Evolutionary conservation across 2,113 vertebrate genomes (phyloP).

Genomic region (Campylomormyrus tamandua): DNA sequence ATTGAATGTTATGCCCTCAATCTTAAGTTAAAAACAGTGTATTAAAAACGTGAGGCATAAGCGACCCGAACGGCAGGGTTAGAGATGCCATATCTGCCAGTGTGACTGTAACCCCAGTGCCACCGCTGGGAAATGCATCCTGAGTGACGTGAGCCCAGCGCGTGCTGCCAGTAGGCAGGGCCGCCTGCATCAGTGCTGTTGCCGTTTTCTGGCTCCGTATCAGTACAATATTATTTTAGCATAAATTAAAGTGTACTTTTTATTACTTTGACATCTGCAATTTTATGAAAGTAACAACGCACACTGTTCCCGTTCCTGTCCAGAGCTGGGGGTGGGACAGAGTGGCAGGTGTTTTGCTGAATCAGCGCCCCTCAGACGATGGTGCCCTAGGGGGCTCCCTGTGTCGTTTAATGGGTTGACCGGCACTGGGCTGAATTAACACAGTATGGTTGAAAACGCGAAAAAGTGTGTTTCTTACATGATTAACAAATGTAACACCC

Average conservation of each 20-base stretch:
- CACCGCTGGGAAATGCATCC: neutral
- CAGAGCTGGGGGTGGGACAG: neutral
- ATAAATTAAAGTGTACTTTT: neutral
- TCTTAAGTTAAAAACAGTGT: neutral
- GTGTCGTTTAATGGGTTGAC: neutral
- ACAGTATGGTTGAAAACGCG: neutral
- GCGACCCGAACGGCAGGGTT: neutral
- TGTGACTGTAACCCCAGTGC: neutral
- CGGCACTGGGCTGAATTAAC: neutral
- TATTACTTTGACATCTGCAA: neutral
- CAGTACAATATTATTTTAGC: neutral
- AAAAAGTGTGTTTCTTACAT: neutral
- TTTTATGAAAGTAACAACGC: neutral
- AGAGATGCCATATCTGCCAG: neutral
- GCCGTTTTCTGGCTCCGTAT: neutral
- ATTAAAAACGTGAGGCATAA: neutral
- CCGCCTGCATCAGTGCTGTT: neutral
- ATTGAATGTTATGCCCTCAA: neutral
- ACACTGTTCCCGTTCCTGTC: neutral
- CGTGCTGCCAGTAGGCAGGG: neutral
- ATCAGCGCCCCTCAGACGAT: neutral
- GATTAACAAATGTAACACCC: neutral
- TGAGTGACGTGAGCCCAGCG: neutral
- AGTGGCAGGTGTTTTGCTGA: neutral
- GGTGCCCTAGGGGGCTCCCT: neutral